Evolutionary conservation across 2,113 vertebrate species (phyloP).

Genomic region (Phaethon lepturus): DNA sequence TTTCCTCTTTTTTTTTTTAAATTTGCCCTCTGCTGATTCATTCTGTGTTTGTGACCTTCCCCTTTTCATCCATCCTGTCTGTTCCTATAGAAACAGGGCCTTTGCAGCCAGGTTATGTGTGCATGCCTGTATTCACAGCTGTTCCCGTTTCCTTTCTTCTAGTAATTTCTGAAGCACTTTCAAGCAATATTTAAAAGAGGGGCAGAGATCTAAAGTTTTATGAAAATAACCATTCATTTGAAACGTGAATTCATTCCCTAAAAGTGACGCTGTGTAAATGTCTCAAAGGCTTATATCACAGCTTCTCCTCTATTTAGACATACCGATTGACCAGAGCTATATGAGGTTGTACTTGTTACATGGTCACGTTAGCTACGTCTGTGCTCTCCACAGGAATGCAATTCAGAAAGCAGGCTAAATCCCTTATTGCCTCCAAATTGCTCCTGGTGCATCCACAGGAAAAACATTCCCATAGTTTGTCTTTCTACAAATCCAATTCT

Average conservation of each 20-base stretch:
- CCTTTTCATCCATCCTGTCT: slow-evolving; percentile 27
- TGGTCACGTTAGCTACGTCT: not conserved
- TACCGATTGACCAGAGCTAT: not conserved
- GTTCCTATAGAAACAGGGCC: slow-evolving; percentile 59
- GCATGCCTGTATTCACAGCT: not conserved
- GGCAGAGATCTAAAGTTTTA: not conserved
- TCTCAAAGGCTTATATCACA: not conserved
- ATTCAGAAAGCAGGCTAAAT: not conserved
- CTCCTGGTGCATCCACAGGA: not conserved
- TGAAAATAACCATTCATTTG: not conserved
- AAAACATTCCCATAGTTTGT: not conserved
- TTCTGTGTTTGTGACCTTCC: slow-evolving; percentile 43
- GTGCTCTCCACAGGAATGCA: not conserved
- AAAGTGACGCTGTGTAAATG: not conserved
- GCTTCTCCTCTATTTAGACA: not conserved
- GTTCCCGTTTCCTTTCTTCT: not conserved
- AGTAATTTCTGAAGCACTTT: not conserved
- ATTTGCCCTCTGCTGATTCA: slow-evolving; percentile 39
- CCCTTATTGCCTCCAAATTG: not conserved
- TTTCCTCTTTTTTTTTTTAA: not conserved
- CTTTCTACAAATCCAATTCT: not conserved
- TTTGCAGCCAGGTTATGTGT: not conserved
- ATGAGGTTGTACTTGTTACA: not conserved
- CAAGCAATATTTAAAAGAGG: not conserved
- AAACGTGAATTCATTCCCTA: not conserved